Evolutionary conservation across 2,797 vertebrate species (phyloP).

Genomic region (Hybognathus amarus): DNA sequence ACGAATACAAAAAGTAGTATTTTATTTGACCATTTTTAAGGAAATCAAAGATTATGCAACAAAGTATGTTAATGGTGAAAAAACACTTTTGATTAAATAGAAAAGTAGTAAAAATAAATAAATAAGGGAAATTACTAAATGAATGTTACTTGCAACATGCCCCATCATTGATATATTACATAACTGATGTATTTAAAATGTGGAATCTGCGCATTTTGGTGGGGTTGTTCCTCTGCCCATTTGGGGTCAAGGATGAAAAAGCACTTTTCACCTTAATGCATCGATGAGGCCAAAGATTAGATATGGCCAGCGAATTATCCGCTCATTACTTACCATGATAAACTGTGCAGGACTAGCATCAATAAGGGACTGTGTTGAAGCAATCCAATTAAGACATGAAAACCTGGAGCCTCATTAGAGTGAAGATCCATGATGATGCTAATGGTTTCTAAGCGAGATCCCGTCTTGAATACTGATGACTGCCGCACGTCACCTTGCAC

Average conservation of each 20-base stretch:
- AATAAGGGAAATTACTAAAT: too few species aligned
- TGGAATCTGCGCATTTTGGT: neutral
- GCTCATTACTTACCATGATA: slow-evolving; percentile 86
- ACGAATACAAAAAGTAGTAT: neutral
- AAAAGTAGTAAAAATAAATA: too few species aligned
- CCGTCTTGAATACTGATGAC: slow-evolving; percentile 80
- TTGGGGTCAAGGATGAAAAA: slow-evolving; percentile 30
- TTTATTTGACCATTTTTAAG: neutral
- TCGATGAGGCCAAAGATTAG: slow-evolving; percentile 64
- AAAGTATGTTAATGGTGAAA: neutral
- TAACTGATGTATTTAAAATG: neutral
- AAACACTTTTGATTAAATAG: neutral
- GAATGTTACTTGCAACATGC: neutral
- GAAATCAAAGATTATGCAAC: neutral
- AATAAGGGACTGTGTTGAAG: slow-evolving; percentile 81
- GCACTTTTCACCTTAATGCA: slow-evolving; percentile 28
- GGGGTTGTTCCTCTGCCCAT: neutral
- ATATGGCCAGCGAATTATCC: slow-evolving; percentile 81
- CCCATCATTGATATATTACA: neutral
- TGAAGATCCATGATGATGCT: slow-evolving; percentile 81
- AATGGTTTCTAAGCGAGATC: slow-evolving; percentile 76
- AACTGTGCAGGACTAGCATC: slow-evolving; percentile 83
- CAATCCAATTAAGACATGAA: slow-evolving; percentile 82
- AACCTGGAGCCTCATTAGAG: slow-evolving; percentile 80
- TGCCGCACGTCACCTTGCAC: slow-evolving; percentile 66